These are phyloP conservation scores for Octopus sinensis DNA, from an alignment of 1,140 invertebrate species.

Conservation along the genomic window DNA sequence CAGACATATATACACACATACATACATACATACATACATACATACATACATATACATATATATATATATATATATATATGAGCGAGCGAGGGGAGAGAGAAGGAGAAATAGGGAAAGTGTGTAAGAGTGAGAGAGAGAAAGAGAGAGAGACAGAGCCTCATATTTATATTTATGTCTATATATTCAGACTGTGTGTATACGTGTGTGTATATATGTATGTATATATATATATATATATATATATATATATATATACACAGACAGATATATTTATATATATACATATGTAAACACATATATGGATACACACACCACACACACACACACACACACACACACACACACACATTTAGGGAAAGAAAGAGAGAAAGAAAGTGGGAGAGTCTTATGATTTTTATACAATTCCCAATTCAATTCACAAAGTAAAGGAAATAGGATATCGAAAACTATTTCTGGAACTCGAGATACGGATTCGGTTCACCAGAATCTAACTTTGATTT, in stretches of 20 bases:
- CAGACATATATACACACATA: background rate
- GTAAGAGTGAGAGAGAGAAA: background rate
- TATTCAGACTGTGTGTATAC: background rate
- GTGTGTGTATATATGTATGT: background rate
- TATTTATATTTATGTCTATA: too few relatives aligned
- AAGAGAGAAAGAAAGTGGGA: too few relatives aligned
- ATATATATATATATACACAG: constrained; percentile 1
- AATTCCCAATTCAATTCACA: too few relatives aligned
- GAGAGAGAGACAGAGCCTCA: constrained; percentile 3
- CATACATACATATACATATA: background rate
- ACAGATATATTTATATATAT: constrained; percentile 10
- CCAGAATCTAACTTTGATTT: too few relatives aligned
- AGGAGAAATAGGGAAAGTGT: background rate
- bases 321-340: background rate
- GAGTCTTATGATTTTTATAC: too few relatives aligned
- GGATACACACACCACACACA: background rate
- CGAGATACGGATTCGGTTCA: too few relatives aligned
- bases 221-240: background rate
- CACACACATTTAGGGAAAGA: background rate
- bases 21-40: background rate
- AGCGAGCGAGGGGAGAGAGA: background rate
- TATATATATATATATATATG: background rate
- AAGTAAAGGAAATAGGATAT: too few relatives aligned
- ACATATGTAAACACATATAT: constrained; percentile 9
- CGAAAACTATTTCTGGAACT: too few relatives aligned